These are phyloP conservation scores for Aspidiotus rigidus DNA, from an alignment of 2,888 invertebrate species.

Conservation along the genomic window DNA sequence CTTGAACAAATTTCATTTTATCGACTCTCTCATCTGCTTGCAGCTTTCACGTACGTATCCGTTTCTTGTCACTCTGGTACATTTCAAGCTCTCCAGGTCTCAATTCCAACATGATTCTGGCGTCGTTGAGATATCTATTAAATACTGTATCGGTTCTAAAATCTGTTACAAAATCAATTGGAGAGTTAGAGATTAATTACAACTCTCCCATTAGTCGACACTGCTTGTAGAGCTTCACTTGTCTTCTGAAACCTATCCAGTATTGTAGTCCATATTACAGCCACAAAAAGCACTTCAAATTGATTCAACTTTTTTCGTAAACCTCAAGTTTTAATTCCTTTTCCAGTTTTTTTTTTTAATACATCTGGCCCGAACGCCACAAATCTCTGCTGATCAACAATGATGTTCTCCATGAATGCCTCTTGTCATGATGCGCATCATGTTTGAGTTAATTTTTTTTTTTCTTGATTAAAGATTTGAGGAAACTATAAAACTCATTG, in stretches of 20 bases:
- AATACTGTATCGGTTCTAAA: not conserved
- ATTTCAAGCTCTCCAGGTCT: not conserved
- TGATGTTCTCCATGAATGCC: too few relatives aligned
- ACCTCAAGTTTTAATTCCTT: not conserved
- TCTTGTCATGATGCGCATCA: too few relatives aligned
- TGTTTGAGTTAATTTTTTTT: too few relatives aligned
- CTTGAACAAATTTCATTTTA: not conserved
- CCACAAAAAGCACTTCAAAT: not conserved
- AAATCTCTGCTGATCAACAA: too few relatives aligned
- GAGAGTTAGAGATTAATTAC: not conserved
- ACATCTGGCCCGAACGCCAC: too few relatives aligned
- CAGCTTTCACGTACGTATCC: not conserved
- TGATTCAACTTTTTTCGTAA: not conserved
- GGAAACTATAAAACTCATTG: too few relatives aligned
- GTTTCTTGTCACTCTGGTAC: not conserved
- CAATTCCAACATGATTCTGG: not conserved
- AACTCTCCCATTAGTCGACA: not conserved
- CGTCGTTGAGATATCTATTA: too few relatives aligned
- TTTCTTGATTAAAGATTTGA: too few relatives aligned
- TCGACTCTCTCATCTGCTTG: constrained; percentile 7
- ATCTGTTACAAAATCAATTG: not conserved
- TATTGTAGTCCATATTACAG: not conserved
- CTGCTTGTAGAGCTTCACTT: constrained; percentile 4
- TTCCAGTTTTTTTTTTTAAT: not conserved
- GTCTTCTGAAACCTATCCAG: not conserved